Evolutionary conservation across 2,797 vertebrate genomes (phyloP), one percentile per base, ranked within the genome.

Genomic region (Poliocrania exsul): DNA sequence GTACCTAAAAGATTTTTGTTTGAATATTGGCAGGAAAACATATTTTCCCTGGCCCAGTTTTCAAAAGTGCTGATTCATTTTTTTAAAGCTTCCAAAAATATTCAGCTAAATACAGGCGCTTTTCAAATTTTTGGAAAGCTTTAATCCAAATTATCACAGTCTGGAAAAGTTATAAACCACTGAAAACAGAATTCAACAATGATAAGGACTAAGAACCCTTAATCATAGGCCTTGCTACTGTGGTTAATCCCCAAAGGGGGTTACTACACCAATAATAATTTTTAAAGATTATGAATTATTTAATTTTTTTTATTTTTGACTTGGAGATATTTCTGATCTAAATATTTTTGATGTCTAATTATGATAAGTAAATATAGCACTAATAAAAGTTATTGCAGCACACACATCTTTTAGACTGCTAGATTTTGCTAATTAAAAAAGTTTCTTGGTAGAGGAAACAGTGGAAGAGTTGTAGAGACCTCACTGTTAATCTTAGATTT

Each of bases 11-110:
- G 65, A 75, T 74, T 92, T 81, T 89, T 90, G 84, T 69, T 92
- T 92, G 51, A 86, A 83, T 91, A 92, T 53, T 94, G 81, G 84
- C 72, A 92, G 66, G 69, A 92, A 80, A 87, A 35, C 29, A 56
- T 74, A 58, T 94, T 96, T 93, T 96, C 79, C 81, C 69, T 93
- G 84, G 88, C 91, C 91, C 57, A 83, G 71, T 93, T 96, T 89
- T 66, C 24, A 74, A 90, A 94, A 93, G n/a, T 56, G 93, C 86
- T 90, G 89, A 94, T 87, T 93, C 80, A 91, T 74, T 88, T 94
- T 85, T 88, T 92, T 37, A 86, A 91, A 90, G 72, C 72, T 86
- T 94, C 47, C 79, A 91, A 92, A 93, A 93, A 86, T 88, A 92
- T 81, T 91, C 89, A 83, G 53, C 42, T 91, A 87, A 92, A 95